Evolutionary conservation across 2,888 invertebrate species (phyloP).

Genomic region (Apotomis turbidana): DNA sequence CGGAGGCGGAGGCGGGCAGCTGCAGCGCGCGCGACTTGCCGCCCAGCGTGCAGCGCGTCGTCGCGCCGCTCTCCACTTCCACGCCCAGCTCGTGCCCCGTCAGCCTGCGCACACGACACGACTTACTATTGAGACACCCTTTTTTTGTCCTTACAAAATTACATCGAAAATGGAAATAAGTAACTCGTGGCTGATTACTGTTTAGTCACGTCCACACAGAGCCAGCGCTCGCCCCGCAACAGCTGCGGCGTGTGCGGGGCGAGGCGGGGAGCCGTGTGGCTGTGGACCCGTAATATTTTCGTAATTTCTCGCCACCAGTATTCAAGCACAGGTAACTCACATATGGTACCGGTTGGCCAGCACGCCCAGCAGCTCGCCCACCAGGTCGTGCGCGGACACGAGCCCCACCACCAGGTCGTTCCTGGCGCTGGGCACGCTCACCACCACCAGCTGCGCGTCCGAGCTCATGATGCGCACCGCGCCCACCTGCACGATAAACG

Average conservation of each 20-base stretch:
- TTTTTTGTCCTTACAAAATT: too few relatives aligned
- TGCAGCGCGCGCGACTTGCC: slow-evolving; percentile 87
- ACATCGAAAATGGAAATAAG: too few relatives aligned
- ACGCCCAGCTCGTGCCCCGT: slow-evolving; percentile 88
- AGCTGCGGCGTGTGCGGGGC: too few relatives aligned
- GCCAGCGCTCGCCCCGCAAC: too few relatives aligned
- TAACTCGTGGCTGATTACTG: too few relatives aligned
- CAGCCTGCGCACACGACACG: slow-evolving; percentile 75
- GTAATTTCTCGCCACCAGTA: too few relatives aligned
- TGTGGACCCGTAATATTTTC: too few relatives aligned
- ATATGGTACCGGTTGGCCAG: slow-evolving; percentile 48
- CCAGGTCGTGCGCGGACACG: too few relatives aligned
- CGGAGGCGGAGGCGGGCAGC: slow-evolving; percentile 56
- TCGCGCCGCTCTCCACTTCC: slow-evolving; percentile 88
- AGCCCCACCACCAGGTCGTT: too few relatives aligned
- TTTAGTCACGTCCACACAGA: too few relatives aligned
- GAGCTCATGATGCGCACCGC: slow-evolving; percentile 94
- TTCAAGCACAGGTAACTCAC: slow-evolving; percentile 81
- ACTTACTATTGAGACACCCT: not conserved
- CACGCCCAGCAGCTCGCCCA: too few relatives aligned
- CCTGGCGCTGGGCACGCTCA: slow-evolving; percentile 69
- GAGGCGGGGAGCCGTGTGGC: too few relatives aligned
- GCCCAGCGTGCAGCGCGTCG: slow-evolving; percentile 92
- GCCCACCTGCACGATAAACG: slow-evolving; percentile 84
- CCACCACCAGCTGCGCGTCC: slow-evolving; percentile 92